phyloP scores from a whole-genome alignment of 2,113 vertebrate genomes.

The Strix uralensis region DNA sequence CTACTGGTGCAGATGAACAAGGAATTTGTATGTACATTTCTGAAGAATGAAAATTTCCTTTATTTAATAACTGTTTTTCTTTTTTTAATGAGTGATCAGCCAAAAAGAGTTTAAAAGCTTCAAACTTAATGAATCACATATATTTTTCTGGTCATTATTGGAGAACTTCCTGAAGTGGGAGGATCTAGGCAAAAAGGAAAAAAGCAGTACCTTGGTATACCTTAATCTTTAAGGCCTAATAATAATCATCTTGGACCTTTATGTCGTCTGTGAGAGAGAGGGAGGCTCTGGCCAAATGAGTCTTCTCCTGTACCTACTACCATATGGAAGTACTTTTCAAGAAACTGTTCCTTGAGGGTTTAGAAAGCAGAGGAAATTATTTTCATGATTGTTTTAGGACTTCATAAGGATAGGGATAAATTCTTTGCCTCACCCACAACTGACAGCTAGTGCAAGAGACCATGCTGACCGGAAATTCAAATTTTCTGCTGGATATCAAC shows the following conservation, averaged over 20 bases:
- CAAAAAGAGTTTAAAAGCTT: neutral
- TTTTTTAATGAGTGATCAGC: neutral
- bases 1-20: neutral
- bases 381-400: slow-evolving; percentile 65
- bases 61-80: neutral
- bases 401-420: slow-evolving; percentile 62
- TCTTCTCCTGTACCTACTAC: slow-evolving; percentile 52
- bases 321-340: slow-evolving; percentile 77
- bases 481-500: slow-evolving; percentile 64
- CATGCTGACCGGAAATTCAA: slow-evolving; percentile 49
- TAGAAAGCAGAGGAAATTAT: slow-evolving; percentile 67
- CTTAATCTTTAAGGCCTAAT: slow-evolving; percentile 15
- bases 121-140: neutral
- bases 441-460: slow-evolving; percentile 57
- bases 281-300: slow-evolving; percentile 45
- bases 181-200: neutral
- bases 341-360: slow-evolving; percentile 65
- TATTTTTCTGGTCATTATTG: neutral
- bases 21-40: neutral
- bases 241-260: slow-evolving; percentile 38
- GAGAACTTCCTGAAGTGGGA: slow-evolving; percentile 34
- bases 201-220: slow-evolving; percentile 11
- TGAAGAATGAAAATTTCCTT: neutral
- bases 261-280: neutral
- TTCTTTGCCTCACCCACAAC: slow-evolving; percentile 40